Base-by-base conservation (phyloP, 2,113 vertebrate genomes). In the Struthidea cinerea region DNA sequence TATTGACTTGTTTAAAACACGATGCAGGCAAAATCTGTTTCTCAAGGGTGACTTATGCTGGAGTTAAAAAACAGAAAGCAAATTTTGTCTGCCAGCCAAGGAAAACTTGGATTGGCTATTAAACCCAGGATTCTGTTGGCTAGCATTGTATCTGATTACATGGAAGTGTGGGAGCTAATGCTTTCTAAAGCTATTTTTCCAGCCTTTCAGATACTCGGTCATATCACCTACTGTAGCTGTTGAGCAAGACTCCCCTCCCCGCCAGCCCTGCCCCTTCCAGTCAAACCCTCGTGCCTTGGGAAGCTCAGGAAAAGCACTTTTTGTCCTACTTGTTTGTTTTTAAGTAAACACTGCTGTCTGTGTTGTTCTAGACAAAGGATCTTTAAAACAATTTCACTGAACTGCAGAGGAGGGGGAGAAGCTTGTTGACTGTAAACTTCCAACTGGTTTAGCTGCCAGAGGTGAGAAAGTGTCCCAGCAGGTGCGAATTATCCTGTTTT, bases 101-200 rank as follows among this genome's bases (percentile, higher is more conserved):
- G 80, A 89, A 94, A 97, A 88, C 87, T 95, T 95, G 94, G 85
- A 91, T 79, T 96, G 84, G 81, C 92, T 86, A 75, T 94, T 95
- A 90, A 96, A 90, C 13, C 73, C 82, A 63, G 84, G 84, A 64
- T 94, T 96, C 97, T 79, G 91, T 49, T 96, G 91, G 91, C 82
- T 70, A 61, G 93, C 65, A 4, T 68, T 57, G 84, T 65, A 88
- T 94, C 91, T 87, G 94, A 67, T 96, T 95, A 87, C 74, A 89
- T 81, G 86, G 30, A 96, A 87, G 68, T 79, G 90, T 90, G 41
- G 49, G 89, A 94, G 87, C 87, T 94, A 69, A 78, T 67, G 74
- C 77, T 52, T 93, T 83, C n/a, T 59, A 52, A 69, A 75, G 88
- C 87, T 71, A 28, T 88, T 95, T 93, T 91, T 82, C 93, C 89